These are phyloP conservation scores for Adelognathus sp. DNA, from an alignment of 2,888 invertebrate genomes.

Conservation along the genomic window DNA sequence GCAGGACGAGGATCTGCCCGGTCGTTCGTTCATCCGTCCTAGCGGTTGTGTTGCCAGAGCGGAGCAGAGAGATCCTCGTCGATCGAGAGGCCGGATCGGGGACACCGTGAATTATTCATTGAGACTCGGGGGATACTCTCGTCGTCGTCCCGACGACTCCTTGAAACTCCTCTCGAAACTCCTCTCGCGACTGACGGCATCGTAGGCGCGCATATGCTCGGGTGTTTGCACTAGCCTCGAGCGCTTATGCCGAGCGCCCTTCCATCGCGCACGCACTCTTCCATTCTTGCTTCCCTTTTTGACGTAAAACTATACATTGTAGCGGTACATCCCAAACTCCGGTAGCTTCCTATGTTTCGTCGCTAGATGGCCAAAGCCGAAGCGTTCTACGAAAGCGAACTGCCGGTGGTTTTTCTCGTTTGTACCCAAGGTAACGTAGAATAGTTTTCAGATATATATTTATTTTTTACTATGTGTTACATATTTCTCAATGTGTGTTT, in stretches of 20 bases:
- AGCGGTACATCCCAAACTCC: too few species aligned
- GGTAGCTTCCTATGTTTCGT: too few species aligned
- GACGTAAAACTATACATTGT: too few species aligned
- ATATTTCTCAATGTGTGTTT: too few species aligned
- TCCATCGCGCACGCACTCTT: slow-evolving; percentile 3
- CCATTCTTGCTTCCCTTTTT: neutral
- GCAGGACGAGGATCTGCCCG: slow-evolving; percentile 71
- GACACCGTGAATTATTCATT: slow-evolving; percentile 78
- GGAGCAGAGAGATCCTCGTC: slow-evolving; percentile 44
- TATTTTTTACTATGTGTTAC: too few species aligned
- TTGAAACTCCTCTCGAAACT: slow-evolving; percentile 29
- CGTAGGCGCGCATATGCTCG: slow-evolving; percentile 40
- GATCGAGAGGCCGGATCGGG: slow-evolving; percentile 62
- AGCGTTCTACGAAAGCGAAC: too few species aligned
- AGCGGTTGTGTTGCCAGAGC: neutral
- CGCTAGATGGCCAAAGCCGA: too few species aligned
- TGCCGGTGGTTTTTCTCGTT: too few species aligned
- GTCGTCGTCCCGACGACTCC: slow-evolving; percentile 48
- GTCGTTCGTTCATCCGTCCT: slow-evolving; percentile 42
- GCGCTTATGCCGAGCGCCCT: slow-evolving; percentile 31
- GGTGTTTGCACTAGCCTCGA: slow-evolving; percentile 43
- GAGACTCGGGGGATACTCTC: slow-evolving; percentile 59
- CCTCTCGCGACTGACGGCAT: slow-evolving; percentile 29
- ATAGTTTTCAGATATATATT: too few species aligned
- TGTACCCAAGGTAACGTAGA: too few species aligned